These are phyloP conservation scores for Polylopha cassiicola DNA, from an alignment of 2,888 invertebrate genomes.

Conservation along the genomic window DNA sequence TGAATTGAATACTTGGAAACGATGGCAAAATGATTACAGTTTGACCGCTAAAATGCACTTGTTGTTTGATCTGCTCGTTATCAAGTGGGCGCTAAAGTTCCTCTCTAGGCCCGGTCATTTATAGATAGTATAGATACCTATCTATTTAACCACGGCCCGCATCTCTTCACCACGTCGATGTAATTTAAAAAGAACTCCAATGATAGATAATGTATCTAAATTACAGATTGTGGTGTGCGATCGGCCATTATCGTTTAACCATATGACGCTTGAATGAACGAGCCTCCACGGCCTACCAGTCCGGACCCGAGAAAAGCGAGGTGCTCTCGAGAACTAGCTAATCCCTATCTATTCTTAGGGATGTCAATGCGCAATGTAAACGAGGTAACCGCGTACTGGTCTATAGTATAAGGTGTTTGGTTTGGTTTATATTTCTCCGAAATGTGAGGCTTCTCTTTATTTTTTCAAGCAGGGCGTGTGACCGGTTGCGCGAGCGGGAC, in stretches of 20 bases:
- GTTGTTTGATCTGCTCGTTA: slow-evolving; percentile 58
- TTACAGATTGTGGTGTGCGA: slow-evolving; percentile 48
- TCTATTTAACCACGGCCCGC: background rate
- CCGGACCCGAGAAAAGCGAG: too few relatives aligned
- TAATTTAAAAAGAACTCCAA: slow-evolving; percentile 36
- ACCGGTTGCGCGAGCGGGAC: slow-evolving; percentile 63
- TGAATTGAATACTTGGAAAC: slow-evolving; percentile 49
- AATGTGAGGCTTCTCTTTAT: slow-evolving; percentile 61
- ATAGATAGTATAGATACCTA: too few relatives aligned
- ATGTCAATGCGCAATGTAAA: slow-evolving; percentile 27
- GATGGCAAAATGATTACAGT: slow-evolving; percentile 50
- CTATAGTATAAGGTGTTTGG: slow-evolving; percentile 48
- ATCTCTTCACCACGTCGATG: background rate
- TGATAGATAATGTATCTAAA: slow-evolving; percentile 57
- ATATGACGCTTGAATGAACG: slow-evolving; percentile 7
- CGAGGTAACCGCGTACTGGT: slow-evolving; percentile 47
- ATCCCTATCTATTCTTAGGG: slow-evolving; percentile 21
- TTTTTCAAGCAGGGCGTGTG: slow-evolving; percentile 61
- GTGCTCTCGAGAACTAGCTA: too few relatives aligned
- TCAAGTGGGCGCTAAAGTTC: slow-evolving; percentile 31
- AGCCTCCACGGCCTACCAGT: too few relatives aligned
- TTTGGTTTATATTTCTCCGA: slow-evolving; percentile 67
- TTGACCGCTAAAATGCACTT: slow-evolving; percentile 53
- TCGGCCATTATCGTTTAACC: slow-evolving; percentile 27
- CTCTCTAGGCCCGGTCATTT: background rate